Evolutionary conservation across 2,888 invertebrate species (phyloP).

Genomic region (Ophion ventricosus): DNA sequence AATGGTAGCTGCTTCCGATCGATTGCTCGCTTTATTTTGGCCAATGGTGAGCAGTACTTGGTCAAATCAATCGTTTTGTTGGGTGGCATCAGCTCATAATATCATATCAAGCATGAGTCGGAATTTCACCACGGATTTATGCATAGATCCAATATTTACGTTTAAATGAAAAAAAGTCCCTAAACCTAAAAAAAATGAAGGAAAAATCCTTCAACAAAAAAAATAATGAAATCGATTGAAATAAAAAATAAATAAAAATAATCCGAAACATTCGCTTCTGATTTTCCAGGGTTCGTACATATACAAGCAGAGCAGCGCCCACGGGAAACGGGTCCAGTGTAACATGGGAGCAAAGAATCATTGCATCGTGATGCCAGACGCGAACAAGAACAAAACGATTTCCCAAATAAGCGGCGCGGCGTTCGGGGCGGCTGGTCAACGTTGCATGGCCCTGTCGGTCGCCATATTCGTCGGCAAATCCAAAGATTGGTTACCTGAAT

Average conservation of each 20-base stretch:
- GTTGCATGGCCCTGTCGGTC: conserved; percentile 99
- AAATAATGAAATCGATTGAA: neutral
- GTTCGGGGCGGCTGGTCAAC: conserved; percentile 99
- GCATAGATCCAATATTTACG: too few species aligned
- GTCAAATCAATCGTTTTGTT: too few species aligned
- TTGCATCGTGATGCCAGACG: conserved; percentile 98
- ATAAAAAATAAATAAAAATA: neutral
- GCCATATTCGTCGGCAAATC: conserved; percentile 94
- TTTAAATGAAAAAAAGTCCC: too few species aligned
- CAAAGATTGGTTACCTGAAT: conserved; percentile 96
- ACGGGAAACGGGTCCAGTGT: conserved; percentile 98
- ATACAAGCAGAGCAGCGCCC: conserved; percentile 94
- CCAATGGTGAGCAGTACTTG: too few species aligned
- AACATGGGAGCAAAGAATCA: conserved; percentile 99
- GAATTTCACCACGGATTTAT: too few species aligned
- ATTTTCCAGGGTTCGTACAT: conserved; percentile 92
- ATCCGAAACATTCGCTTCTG: neutral
- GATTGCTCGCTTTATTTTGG: too few species aligned
- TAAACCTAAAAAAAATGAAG: too few species aligned
- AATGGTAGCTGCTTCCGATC: too few species aligned
- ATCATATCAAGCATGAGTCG: too few species aligned
- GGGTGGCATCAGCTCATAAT: too few species aligned
- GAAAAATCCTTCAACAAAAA: too few species aligned
- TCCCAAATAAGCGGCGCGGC: conserved; percentile 97
- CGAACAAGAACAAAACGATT: conserved; percentile 97